phyloP scores from a whole-genome alignment of 2,113 vertebrate species.

The Willisornis vidua region DNA sequence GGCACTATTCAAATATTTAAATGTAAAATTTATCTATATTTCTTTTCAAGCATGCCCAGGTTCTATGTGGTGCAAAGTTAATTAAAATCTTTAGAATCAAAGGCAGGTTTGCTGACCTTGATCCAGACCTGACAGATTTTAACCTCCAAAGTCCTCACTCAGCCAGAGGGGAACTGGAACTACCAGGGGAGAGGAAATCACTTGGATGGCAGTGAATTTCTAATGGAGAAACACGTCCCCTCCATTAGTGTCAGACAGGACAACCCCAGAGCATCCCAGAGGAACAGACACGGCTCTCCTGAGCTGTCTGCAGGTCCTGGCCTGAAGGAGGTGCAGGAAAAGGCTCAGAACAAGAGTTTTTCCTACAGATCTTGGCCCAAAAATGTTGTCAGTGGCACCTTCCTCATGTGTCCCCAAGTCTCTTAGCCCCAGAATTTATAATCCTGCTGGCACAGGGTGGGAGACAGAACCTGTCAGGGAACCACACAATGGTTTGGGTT shows the following conservation, averaged over 20 bases:
- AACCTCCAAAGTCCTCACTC: slow-evolving; percentile 30
- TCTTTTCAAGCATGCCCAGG: slow-evolving; percentile 38
- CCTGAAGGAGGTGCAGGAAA: background rate
- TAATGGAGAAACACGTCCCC: background rate
- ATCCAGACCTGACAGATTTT: background rate
- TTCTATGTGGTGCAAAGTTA: slow-evolving; percentile 42
- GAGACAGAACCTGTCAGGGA: background rate
- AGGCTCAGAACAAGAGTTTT: background rate
- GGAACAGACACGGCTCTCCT: background rate
- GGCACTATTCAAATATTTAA: slow-evolving; percentile 63
- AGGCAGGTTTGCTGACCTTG: slow-evolving; percentile 57
- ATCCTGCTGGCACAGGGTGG: background rate
- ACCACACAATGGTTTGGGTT: too few relatives aligned
- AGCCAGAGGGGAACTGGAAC: background rate
- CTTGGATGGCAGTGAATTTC: background rate
- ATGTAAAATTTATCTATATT: slow-evolving; percentile 70
- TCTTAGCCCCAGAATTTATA: background rate
- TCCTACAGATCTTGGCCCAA: background rate
- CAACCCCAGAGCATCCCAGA: background rate
- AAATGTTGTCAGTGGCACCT: background rate
- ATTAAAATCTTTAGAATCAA: slow-evolving; percentile 69
- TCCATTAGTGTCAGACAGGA: background rate
- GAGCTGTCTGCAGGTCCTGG: background rate
- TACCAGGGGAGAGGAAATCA: background rate
- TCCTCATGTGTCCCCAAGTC: background rate